phyloP scores from a whole-genome alignment of 2,797 vertebrate species.

The Sparus aurata region DNA sequence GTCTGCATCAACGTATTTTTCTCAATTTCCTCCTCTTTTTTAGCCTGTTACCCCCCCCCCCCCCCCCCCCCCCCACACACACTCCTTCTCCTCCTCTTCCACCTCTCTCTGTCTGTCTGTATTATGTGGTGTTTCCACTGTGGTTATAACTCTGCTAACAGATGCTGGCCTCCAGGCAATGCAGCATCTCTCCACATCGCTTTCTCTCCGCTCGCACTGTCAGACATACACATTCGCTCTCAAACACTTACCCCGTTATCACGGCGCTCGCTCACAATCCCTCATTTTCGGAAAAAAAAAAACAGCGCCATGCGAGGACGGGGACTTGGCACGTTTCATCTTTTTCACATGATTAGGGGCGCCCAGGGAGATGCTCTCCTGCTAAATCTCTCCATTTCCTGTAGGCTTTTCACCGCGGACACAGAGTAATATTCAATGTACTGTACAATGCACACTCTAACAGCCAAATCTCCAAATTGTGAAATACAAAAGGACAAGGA shows the following conservation, averaged over 20 bases:
- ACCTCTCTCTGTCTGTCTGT: slow-evolving; percentile 39
- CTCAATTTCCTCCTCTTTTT: slow-evolving; percentile 33
- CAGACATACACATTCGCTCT: slow-evolving; percentile 20
- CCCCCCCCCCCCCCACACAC: no score
- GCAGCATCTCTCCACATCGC: slow-evolving; percentile 43
- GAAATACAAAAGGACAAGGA: slow-evolving; percentile 51
- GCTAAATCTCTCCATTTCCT: slow-evolving; percentile 55
- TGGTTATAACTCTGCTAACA: slow-evolving; percentile 59
- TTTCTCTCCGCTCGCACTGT: slow-evolving; percentile 35
- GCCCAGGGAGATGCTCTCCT: slow-evolving; percentile 39
- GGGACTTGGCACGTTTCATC: slow-evolving; percentile 42
- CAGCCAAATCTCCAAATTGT: slow-evolving; percentile 42
- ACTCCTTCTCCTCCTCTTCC: background rate
- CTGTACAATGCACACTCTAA: slow-evolving; percentile 26
- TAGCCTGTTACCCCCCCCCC: background rate
- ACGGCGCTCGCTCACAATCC: slow-evolving; percentile 9
- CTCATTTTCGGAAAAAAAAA: slow-evolving; percentile 15
- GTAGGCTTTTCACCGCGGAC: slow-evolving; percentile 34
- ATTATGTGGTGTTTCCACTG: slow-evolving; percentile 53
- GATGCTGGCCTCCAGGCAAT: slow-evolving; percentile 57
- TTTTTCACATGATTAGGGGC: slow-evolving; percentile 58
- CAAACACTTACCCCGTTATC: slow-evolving; percentile 24
- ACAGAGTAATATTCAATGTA: slow-evolving; percentile 34
- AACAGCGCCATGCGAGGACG: slow-evolving; percentile 11
- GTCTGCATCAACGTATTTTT: slow-evolving; percentile 40